phyloP scores from a whole-genome alignment of 1,140 invertebrate genomes.

The Drosophila nigrodunni region DNA sequence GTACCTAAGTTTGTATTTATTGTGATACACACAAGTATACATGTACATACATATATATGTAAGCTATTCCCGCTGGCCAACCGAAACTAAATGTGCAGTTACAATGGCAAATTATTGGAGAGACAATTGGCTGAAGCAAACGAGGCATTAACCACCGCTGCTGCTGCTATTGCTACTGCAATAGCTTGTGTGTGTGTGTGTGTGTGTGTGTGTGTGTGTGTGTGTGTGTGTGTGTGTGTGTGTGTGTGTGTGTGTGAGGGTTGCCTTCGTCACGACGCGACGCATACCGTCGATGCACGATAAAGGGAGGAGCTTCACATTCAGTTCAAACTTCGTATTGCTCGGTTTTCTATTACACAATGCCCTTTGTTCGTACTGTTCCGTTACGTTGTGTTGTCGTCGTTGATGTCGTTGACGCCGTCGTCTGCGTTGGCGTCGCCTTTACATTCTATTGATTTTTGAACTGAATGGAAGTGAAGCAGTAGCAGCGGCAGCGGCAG shows the following conservation, averaged over 20 bases:
- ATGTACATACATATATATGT: slow-evolving; percentile 9
- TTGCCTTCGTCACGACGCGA: slow-evolving; percentile 6
- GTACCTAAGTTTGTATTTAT: neutral
- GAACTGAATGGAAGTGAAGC: slow-evolving; percentile 4
- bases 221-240: neutral
- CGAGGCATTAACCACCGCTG: slow-evolving; percentile 63
- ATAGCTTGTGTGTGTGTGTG: neutral
- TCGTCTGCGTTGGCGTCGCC: slow-evolving; percentile 3
- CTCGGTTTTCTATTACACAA: slow-evolving; percentile 58
- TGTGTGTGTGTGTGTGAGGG: neutral
- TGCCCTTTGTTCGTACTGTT: slow-evolving; percentile 39
- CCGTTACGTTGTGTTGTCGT: neutral
- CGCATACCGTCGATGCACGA: neutral
- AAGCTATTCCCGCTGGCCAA: slow-evolving; percentile 43
- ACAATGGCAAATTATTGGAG: slow-evolving; percentile 71
- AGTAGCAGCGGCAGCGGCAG: slow-evolving; percentile 39
- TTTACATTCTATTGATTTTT: slow-evolving; percentile 59
- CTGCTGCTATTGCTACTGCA: slow-evolving; percentile 10
- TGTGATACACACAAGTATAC: slow-evolving; percentile 10
- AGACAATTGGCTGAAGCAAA: slow-evolving; percentile 75
- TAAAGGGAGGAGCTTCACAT: slow-evolving; percentile 63
- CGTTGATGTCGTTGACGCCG: slow-evolving; percentile 4
- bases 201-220: neutral
- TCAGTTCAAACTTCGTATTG: slow-evolving; percentile 24
- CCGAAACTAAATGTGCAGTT: slow-evolving; percentile 53